phyloP scores from a whole-genome alignment of 2,797 vertebrate genomes.

The Babyrousa celebensis region DNA sequence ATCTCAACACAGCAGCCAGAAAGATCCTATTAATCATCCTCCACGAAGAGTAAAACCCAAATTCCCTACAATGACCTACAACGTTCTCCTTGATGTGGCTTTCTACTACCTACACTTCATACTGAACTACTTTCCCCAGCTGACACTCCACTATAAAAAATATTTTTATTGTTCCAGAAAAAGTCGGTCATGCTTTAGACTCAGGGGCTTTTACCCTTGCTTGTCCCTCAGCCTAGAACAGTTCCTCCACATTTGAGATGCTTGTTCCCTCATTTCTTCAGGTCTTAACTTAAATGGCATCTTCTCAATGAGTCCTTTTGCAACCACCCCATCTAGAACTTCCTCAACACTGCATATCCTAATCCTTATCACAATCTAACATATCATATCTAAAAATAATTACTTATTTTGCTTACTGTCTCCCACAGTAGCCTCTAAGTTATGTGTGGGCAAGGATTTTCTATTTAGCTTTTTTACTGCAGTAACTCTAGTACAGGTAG shows the following conservation, averaged over 20 bases:
- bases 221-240: neutral
- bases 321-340: neutral
- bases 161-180: neutral
- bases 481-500: neutral
- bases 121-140: neutral
- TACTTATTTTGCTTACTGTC: slow-evolving; percentile 3
- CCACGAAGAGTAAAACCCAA: neutral
- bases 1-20: neutral
- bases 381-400: neutral
- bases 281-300: neutral
- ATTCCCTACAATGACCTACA: neutral
- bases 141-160: neutral
- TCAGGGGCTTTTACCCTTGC: neutral
- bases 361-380: neutral
- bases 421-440: neutral
- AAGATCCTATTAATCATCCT: neutral
- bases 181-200: neutral
- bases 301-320: neutral
- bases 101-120: neutral
- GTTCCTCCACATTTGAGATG: neutral
- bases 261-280: slow-evolving; percentile 11
- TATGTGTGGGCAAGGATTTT: neutral
- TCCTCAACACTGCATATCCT: neutral
- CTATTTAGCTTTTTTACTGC: neutral
- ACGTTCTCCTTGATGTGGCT: neutral